Base-by-base conservation (phyloP, 2,797 vertebrate genomes). In the Valencia hispanica region DNA sequence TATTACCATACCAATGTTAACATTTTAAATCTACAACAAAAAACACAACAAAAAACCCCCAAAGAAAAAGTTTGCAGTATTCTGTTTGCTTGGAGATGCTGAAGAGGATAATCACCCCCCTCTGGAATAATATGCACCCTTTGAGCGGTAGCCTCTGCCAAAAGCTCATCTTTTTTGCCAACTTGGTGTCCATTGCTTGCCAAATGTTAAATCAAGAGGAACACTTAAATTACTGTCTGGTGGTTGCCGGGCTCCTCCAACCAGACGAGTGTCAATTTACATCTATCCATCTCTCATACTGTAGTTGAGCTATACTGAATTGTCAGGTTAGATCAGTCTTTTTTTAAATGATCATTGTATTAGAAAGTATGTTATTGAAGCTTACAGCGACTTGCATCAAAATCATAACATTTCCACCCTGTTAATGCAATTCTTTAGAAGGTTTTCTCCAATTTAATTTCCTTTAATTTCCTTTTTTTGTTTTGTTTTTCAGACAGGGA, bases 181-280 rank as follows among this genome's bases (percentile, higher is more conserved):
- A 74, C 79, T 81, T 78, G 57, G 69, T 74, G 57, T 71, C 71
- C 50, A 75, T 70, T 75, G 48, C 79, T 85, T 89, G 84, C 81
- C 82, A 92, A 90, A 83, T 77, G 76, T 78, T 83, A 83, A 88
- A 85, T 81, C 27, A 84, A 71, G 69, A 48, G 50, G 76, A 77
- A 79, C 74, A 78, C 61, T 68, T 55, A 47, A 72, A 68, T 66
- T 45, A 20, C 34, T 32, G 57, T 57, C 47, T 65, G 4, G 27
- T 45, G 50, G 41, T 39, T 15, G 17, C 39, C 43, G n/a, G 41
- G 18, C 61, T n/a, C 63, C 30, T 6, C 27, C 50, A 36, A 47
- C 48, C 63, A 68, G 50, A 41, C 18, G 32, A 61, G 36, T 30
- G 25, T 8, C 18, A 50, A 3, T 53, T 65, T 7, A n/a, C 53